Conservation (phyloP, 2,113 vertebrate genomes). For the Seriola dumerili region DNA sequence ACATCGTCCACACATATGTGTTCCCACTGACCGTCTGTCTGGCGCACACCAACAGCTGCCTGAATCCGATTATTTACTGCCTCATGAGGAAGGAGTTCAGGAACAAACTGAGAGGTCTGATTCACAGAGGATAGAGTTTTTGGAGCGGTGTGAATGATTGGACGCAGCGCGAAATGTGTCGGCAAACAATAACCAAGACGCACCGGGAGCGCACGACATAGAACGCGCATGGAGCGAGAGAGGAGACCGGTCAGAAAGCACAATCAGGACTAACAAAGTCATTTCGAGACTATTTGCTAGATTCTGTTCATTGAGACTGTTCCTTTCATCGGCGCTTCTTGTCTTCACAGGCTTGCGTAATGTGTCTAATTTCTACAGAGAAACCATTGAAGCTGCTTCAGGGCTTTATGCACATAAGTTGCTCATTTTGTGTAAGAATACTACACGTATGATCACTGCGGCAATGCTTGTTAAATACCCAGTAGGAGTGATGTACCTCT, state of each 20-base stretch:
- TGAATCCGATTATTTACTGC: conserved; percentile 87
- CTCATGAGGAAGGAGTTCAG: conserved; percentile 84
- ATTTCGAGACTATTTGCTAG: neutral
- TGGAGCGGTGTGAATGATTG: neutral
- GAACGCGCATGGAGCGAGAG: neutral
- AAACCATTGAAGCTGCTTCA: neutral
- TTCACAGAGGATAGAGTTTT: conserved; percentile 57
- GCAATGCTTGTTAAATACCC: neutral
- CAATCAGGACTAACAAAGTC: neutral
- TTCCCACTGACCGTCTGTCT: conserved; percentile 86
- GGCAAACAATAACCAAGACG: conserved; percentile 16
- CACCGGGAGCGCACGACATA: conserved; percentile 18
- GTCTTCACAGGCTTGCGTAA: conserved; percentile 1
- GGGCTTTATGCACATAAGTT: neutral
- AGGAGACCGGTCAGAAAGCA: neutral
- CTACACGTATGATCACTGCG: neutral
- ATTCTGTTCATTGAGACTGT: neutral
- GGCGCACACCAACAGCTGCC: conserved; percentile 87
- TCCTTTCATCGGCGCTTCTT: neutral
- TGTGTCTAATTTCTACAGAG: neutral
- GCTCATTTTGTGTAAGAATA: neutral
- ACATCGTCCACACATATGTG: conserved; percentile 84
- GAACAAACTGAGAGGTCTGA: conserved; percentile 74
- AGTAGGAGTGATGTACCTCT: neutral
- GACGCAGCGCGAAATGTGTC: neutral